A percentile compares a stretch with the other conserved stretches of the same genome.
Conservation (phyloP, 1,140 invertebrate genomes). For the Marisa cornuarietis region DNA sequence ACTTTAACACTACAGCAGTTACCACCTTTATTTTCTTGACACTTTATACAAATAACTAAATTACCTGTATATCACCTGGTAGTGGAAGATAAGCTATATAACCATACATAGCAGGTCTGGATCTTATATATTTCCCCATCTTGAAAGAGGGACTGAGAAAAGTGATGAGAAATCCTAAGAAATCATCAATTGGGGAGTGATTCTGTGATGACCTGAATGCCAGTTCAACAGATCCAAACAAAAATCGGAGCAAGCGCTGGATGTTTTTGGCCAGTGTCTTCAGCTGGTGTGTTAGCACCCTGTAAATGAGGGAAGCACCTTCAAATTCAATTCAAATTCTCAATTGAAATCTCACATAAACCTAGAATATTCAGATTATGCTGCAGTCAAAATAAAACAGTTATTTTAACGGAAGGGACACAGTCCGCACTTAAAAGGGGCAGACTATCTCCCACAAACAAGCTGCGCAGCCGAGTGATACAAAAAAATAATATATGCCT, state of each 20-base stretch:
- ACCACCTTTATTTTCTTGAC: background rate
- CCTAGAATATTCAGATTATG: background rate
- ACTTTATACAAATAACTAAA: constrained; percentile 22
- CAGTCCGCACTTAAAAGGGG: background rate
- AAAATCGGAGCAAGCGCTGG: constrained; percentile 38
- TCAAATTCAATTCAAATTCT: background rate
- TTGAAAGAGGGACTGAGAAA: background rate
- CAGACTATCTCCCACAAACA: background rate
- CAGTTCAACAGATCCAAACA: constrained; percentile 39
- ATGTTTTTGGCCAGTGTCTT: constrained; percentile 32
- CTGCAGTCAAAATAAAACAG: background rate
- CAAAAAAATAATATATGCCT: too few species aligned
- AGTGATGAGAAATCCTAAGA: constrained; percentile 17
- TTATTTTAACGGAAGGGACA: background rate
- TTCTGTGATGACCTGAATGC: constrained; percentile 28
- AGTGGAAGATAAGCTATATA: constrained; percentile 31
- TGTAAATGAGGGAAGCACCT: constrained; percentile 3
- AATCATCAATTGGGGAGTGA: constrained; percentile 20
- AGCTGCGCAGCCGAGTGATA: background rate
- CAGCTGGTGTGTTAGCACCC: constrained; percentile 25
- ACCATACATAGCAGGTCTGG: background rate
- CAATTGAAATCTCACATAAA: background rate
- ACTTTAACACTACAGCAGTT: constrained; percentile 2
- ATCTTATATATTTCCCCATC: background rate
- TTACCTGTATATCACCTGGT: constrained; percentile 30